Conservation (phyloP, 2,888 invertebrate genomes). For the Pseudanteris insignis region DNA sequence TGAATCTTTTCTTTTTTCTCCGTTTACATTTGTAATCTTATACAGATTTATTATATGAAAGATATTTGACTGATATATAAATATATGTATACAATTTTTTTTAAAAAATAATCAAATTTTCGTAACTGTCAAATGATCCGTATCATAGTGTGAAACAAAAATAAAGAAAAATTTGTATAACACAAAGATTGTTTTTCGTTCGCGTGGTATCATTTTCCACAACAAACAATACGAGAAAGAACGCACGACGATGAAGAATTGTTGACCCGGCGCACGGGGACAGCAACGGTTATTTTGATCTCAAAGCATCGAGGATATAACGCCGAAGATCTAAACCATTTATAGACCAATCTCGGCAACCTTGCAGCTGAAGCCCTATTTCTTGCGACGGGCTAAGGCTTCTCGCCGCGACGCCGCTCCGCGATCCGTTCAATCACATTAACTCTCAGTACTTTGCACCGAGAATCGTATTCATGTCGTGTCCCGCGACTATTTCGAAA, state of each 20-base stretch:
- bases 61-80: no score
- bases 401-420: conserved; percentile 29
- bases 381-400: conserved; percentile 42
- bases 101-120: no score
- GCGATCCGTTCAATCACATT: conserved; percentile 53
- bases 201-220: no score
- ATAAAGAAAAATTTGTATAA: no score
- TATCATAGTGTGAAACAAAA: no score
- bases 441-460: conserved; percentile 40
- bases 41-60: no score
- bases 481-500: conserved; percentile 22
- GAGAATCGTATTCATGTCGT: conserved; percentile 33
- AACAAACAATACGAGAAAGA: background rate
- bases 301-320: background rate
- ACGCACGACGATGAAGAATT: background rate
- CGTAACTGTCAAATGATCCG: no score
- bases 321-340: conserved; percentile 22
- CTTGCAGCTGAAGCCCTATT: conserved; percentile 48
- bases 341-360: conserved; percentile 37
- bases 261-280: background rate
- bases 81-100: no score
- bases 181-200: no score
- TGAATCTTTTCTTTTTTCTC: no score
- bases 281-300: conserved; percentile 11
- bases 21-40: no score